Conservation (phyloP, 2,113 vertebrate species). For the Trichomycterus rosablanca region DNA sequence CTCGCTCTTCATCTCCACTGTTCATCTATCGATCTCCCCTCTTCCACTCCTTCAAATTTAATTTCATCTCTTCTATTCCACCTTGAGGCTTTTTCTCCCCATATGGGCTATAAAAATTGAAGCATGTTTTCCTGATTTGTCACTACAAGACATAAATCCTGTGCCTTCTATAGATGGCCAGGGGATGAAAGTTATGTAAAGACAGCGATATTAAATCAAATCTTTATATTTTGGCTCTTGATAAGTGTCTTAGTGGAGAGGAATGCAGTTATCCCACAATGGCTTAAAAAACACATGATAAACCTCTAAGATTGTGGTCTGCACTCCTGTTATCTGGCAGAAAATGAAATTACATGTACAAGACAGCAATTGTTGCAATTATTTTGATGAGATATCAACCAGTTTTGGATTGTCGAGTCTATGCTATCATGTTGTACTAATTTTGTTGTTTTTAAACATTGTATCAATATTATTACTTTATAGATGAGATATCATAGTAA, state of each 20-base stretch:
- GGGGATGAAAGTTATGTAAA: constrained; percentile 15
- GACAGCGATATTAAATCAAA: constrained; percentile 51
- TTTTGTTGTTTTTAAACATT: too few species aligned
- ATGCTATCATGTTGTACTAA: too few species aligned
- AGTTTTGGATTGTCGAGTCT: too few species aligned
- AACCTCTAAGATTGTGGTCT: background rate
- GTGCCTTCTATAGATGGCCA: constrained; percentile 26
- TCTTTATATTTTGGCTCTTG: constrained; percentile 56
- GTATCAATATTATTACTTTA: too few species aligned
- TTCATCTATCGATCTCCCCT: constrained; percentile 13
- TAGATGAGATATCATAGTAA: too few species aligned
- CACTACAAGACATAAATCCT: constrained; percentile 29
- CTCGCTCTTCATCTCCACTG: constrained; percentile 19
- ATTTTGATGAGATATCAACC: too few species aligned
- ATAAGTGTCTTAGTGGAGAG: constrained; percentile 47
- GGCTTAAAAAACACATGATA: constrained; percentile 3
- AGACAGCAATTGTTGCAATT: too few species aligned
- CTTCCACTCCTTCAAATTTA: constrained; percentile 32
- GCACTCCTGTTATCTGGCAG: constrained; percentile 45
- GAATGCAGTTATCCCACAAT: constrained; percentile 46
- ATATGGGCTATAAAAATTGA: constrained; percentile 50
- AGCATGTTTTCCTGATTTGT: constrained; percentile 54
- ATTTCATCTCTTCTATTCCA: constrained; percentile 44
- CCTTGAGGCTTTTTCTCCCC: constrained; percentile 3
- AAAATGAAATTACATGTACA: too few species aligned